Conservation (phyloP, 2,113 vertebrate genomes). For the Indri indri region DNA sequence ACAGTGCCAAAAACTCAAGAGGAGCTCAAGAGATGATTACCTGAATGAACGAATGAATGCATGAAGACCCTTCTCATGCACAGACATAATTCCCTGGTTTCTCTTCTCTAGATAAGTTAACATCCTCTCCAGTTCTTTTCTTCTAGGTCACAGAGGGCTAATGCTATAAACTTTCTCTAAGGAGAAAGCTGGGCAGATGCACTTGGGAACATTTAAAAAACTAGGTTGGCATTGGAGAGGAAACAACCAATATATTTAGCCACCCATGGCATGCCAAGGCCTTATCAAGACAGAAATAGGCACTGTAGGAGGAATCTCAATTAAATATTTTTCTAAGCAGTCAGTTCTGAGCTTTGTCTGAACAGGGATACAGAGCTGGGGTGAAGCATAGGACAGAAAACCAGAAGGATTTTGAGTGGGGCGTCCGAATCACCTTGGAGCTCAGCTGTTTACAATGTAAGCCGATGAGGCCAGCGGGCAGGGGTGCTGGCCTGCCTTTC, state of each 20-base stretch:
- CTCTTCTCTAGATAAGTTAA: slow-evolving; percentile 26
- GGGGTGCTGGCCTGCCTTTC: background rate
- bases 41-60: background rate
- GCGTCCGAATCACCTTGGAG: background rate
- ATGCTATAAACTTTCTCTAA: slow-evolving; percentile 56
- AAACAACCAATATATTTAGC: slow-evolving; percentile 88
- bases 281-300: slow-evolving; percentile 83
- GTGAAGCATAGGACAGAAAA: slow-evolving; percentile 34
- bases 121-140: background rate
- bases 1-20: background rate
- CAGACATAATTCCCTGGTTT: background rate
- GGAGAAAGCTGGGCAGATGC: slow-evolving; percentile 82
- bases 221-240: slow-evolving; percentile 81
- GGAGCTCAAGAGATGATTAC: background rate
- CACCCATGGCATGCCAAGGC: slow-evolving; percentile 84
- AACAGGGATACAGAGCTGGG: slow-evolving; percentile 43
- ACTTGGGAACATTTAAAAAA: slow-evolving; percentile 85
- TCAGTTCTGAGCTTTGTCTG: slow-evolving; percentile 78
- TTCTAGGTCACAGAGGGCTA: slow-evolving; percentile 55
- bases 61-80: background rate
- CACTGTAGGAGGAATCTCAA: slow-evolving; percentile 85
- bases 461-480: background rate
- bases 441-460: background rate
- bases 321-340: slow-evolving; percentile 84
- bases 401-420: background rate